phyloP scores from a whole-genome alignment of 2,797 vertebrate genomes.

The Kryptopterus vitreolus region DNA sequence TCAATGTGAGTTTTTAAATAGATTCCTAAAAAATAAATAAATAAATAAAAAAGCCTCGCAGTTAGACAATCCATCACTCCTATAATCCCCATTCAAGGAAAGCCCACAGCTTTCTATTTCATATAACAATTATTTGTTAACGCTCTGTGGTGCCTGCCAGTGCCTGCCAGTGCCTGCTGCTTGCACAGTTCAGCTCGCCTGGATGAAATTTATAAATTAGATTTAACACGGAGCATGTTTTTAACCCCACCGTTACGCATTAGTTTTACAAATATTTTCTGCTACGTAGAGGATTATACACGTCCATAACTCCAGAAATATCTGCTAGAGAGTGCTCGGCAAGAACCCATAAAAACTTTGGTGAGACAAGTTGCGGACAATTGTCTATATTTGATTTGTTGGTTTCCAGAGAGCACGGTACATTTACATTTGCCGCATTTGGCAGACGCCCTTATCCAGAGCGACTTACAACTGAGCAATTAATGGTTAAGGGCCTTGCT shows the following conservation, averaged over 20 bases:
- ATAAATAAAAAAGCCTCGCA: background rate
- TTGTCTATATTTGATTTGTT: too few species aligned
- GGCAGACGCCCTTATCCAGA: too few species aligned
- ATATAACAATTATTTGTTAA: slow-evolving; percentile 14
- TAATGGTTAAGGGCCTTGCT: too few species aligned
- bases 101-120: background rate
- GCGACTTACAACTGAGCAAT: too few species aligned
- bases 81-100: background rate
- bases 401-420: too few species aligned
- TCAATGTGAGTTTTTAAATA: background rate
- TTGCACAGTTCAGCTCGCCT: slow-evolving; percentile 6
- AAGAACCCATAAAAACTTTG: too few species aligned
- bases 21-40: too few species aligned
- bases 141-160: background rate
- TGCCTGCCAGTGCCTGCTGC: background rate
- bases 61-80: slow-evolving; percentile 2
- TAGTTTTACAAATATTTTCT: slow-evolving; percentile 9
- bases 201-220: slow-evolving; percentile 7
- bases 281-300: background rate
- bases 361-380: too few species aligned
- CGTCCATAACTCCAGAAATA: background rate
- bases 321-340: background rate
- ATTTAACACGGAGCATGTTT: slow-evolving; percentile 11
- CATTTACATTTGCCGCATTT: too few species aligned
- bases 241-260: background rate